Conservation (phyloP, 2,113 vertebrate genomes). For the Okapia johnstoni region DNA sequence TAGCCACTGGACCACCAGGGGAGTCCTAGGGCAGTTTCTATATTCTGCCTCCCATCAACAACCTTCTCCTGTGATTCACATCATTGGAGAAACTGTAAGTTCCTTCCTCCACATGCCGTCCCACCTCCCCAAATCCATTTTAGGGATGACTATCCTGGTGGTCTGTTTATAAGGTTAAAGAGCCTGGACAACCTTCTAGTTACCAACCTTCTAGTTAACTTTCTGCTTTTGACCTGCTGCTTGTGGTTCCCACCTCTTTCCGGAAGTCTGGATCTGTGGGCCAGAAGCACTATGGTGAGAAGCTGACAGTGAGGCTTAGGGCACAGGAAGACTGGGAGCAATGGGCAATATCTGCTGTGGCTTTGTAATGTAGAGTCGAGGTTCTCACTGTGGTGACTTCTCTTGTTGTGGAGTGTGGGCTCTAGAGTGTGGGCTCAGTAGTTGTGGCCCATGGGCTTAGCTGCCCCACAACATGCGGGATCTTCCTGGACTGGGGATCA, state of each 20-base stretch:
- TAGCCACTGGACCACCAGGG: not conserved
- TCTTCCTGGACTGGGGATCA: not conserved
- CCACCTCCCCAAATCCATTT: not conserved
- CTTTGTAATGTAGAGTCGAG: not conserved
- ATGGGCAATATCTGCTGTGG: too few relatives aligned
- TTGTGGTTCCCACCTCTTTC: not conserved
- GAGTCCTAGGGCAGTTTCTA: not conserved
- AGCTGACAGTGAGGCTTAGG: not conserved
- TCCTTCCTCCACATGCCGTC: not conserved
- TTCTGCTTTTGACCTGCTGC: not conserved
- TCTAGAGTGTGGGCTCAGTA: not conserved
- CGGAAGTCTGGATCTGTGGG: not conserved
- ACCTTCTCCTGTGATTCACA: not conserved
- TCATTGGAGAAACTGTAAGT: not conserved
- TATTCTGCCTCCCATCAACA: not conserved
- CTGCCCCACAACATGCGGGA: not conserved
- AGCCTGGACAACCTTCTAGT: not conserved
- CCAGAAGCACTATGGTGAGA: not conserved
- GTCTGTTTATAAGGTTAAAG: not conserved
- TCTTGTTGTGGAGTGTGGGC: not conserved
- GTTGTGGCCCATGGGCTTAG: not conserved
- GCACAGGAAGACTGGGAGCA: accelerated
- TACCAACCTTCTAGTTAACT: not conserved
- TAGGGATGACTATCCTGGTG: not conserved
- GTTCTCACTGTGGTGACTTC: not conserved